Percentiles rank a stretch among this genome's conserved stretches.
phyloP scores from a whole-genome alignment of 2,797 vertebrate genomes.

The Salmo trutta region DNA sequence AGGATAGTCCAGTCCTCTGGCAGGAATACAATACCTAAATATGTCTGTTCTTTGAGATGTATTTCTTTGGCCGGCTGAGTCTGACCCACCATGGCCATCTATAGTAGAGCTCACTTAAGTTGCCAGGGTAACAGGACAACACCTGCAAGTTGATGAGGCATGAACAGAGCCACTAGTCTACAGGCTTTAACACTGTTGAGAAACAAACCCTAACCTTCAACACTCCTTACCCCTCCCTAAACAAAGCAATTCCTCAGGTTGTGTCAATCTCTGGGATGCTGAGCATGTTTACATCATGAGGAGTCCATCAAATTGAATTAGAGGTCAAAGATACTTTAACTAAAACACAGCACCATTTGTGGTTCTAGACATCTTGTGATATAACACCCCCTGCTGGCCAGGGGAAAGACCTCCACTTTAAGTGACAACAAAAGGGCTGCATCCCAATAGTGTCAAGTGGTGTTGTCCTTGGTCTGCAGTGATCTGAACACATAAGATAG shows the following conservation, averaged over 20 bases:
- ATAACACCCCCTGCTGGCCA: not conserved
- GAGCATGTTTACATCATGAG: not conserved
- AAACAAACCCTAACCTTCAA: not conserved
- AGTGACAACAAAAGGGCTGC: conserved; percentile 5
- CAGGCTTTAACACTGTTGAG: not conserved
- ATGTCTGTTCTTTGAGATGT: not conserved
- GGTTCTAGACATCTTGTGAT: not conserved
- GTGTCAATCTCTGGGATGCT: not conserved
- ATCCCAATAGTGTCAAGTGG: conserved; percentile 9
- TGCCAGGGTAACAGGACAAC: not conserved
- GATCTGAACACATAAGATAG: not conserved
- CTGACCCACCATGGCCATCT: not conserved
- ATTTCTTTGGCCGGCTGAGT: not conserved
- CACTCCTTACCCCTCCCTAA: not conserved
- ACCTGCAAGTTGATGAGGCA: not conserved
- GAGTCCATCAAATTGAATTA: no score
- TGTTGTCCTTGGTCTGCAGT: not conserved
- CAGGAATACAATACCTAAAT: not conserved
- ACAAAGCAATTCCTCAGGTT: not conserved
- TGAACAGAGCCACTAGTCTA: not conserved
- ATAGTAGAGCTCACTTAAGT: not conserved
- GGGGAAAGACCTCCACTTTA: not conserved
- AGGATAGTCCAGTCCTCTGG: conserved; percentile 8
- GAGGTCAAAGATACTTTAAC: not conserved
- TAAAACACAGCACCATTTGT: not conserved